phyloP scores from a whole-genome alignment of 2,113 vertebrate genomes.

The Spermophilus dauricus region DNA sequence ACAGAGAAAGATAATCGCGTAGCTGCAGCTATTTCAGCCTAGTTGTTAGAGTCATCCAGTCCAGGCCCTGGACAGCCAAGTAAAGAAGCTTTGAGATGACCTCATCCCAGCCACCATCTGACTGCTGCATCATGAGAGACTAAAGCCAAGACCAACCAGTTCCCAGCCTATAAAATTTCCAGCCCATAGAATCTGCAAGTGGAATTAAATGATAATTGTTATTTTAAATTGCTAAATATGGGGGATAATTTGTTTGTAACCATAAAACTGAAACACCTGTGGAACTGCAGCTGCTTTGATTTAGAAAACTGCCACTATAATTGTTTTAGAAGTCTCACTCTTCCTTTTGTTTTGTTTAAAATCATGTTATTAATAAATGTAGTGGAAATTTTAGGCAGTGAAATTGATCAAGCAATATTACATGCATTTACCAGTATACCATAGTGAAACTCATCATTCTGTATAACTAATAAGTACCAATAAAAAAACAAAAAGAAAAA shows the following conservation, averaged over 20 bases:
- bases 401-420: too few relatives aligned
- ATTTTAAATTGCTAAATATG: neutral
- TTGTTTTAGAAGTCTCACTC: neutral
- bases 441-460: too few relatives aligned
- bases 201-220: neutral
- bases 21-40: neutral
- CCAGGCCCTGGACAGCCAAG: neutral
- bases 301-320: neutral
- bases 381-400: too few relatives aligned
- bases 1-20: neutral
- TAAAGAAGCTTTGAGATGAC: neutral
- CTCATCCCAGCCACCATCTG: neutral
- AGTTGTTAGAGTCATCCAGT: neutral
- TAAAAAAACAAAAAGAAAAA: too few relatives aligned
- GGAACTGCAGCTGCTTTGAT: neutral
- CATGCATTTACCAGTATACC: too few relatives aligned
- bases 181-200: neutral
- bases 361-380: neutral
- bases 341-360: neutral
- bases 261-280: neutral
- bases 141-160: neutral
- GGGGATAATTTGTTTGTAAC: neutral
- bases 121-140: neutral
- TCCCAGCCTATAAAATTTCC: neutral
- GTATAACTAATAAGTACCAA: too few relatives aligned